Evolutionary conservation across 2,888 invertebrate genomes (phyloP).

Genomic region (Cantharis rufa): DNA sequence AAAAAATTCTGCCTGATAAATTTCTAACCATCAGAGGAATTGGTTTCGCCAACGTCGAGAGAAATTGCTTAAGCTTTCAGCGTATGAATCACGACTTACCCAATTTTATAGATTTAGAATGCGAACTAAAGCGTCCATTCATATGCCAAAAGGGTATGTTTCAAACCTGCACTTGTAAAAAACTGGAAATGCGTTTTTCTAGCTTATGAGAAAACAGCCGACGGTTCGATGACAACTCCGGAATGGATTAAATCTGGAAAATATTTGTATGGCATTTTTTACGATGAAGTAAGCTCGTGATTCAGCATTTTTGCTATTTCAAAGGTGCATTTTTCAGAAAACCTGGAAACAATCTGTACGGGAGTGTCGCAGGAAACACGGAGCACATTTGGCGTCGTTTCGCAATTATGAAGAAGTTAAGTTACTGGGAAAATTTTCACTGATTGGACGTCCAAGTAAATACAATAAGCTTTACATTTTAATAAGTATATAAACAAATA

Average conservation of each 20-base stretch:
- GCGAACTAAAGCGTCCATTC: constrained; percentile 52
- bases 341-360: constrained; percentile 10
- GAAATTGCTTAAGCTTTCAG: background rate
- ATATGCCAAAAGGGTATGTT: constrained; percentile 16
- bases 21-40: background rate
- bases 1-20: background rate
- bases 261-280: constrained; percentile 46
- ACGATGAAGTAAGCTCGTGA: constrained; percentile 2
- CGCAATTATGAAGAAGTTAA: background rate
- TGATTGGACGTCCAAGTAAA: constrained; percentile 20
- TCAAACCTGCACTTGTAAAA: background rate
- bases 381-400: constrained; percentile 13
- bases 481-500: background rate
- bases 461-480: background rate
- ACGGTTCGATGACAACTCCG: background rate
- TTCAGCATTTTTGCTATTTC: background rate
- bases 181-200: background rate
- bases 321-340: constrained; percentile 7
- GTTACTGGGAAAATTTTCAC: constrained; percentile 1
- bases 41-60: background rate
- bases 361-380: constrained; percentile 11
- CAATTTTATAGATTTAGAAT: constrained; percentile 60
- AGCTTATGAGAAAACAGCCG: background rate
- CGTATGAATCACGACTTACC: constrained; percentile 42
- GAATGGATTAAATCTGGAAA: constrained; percentile 44